phyloP scores from a whole-genome alignment of 1,140 invertebrate species.

The Drepana arcuata region DNA sequence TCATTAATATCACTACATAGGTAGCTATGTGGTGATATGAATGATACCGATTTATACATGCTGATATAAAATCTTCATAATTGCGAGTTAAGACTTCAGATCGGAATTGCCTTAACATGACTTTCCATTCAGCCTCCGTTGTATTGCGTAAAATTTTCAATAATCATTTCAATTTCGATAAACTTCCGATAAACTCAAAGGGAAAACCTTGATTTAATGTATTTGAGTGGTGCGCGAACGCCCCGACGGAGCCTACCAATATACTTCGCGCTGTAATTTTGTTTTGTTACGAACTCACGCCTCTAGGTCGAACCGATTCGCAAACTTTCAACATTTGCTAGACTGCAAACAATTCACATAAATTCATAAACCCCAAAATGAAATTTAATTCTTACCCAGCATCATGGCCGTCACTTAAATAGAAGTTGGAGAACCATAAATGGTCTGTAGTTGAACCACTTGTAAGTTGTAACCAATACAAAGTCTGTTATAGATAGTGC shows the following conservation, averaged over 20 bases:
- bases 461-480: too few relatives aligned
- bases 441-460: too few relatives aligned
- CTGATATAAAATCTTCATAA: too few relatives aligned
- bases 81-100: too few relatives aligned
- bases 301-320: slow-evolving; percentile 22
- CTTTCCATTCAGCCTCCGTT: slow-evolving; percentile 6
- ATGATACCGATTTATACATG: too few relatives aligned
- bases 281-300: slow-evolving; percentile 41
- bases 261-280: slow-evolving; percentile 55
- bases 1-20: too few relatives aligned
- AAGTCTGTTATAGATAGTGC: too few relatives aligned
- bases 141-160: slow-evolving; percentile 24
- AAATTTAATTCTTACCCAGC: slow-evolving; percentile 29
- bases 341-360: slow-evolving; percentile 28
- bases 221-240: slow-evolving; percentile 43
- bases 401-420: slow-evolving; percentile 8
- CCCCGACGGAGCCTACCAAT: too few relatives aligned
- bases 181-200: slow-evolving; percentile 32
- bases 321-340: slow-evolving; percentile 37
- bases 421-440: too few relatives aligned
- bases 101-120: slow-evolving; percentile 17
- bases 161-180: slow-evolving; percentile 28
- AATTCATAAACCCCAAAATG: slow-evolving; percentile 31
- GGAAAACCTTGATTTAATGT: slow-evolving; percentile 40
- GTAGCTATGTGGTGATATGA: too few relatives aligned